Evolutionary conservation across 2,113 vertebrate species (phyloP).

Genomic region (Scomber scombrus): DNA sequence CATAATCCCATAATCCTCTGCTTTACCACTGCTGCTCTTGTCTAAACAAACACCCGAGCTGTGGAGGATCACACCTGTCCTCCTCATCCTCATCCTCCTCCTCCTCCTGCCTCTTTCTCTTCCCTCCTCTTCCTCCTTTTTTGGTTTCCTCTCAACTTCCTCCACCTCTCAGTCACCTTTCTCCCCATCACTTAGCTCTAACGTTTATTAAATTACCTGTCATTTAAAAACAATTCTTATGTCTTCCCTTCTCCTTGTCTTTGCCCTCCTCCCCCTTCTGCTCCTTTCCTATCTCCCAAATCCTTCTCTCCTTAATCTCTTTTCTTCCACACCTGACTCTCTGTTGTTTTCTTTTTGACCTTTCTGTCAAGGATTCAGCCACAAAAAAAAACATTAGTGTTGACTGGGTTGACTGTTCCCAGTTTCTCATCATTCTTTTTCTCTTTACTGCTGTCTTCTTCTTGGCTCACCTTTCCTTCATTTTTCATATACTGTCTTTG

Average conservation of each 20-base stretch:
- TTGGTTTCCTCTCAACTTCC: neutral
- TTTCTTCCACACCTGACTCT: conserved; percentile 50
- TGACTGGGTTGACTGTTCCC: neutral
- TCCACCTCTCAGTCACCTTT: neutral
- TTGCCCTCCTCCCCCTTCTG: conserved; percentile 1
- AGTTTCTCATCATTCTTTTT: neutral
- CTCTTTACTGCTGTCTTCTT: neutral
- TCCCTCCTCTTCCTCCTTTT: neutral
- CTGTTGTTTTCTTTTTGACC: conserved; percentile 43
- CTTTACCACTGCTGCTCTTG: conserved; percentile 61
- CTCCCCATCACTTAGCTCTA: neutral
- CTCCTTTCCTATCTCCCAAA: conserved; percentile 34
- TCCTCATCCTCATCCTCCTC: conserved; percentile 1
- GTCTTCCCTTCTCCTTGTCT: neutral
- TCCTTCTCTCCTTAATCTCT: conserved; percentile 60
- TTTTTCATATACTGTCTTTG: neutral
- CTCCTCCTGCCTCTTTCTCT: neutral
- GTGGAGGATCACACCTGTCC: conserved; percentile 68
- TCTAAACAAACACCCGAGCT: conserved; percentile 71
- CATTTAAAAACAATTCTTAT: neutral
- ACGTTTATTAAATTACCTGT: conserved; percentile 6
- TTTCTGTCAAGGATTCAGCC: conserved; percentile 20
- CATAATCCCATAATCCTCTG: conserved; percentile 85
- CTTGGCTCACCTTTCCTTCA: neutral
- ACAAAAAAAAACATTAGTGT: conserved; percentile 2